phyloP scores from a whole-genome alignment of 2,888 invertebrate species.

The Xanthia icteritia region DNA sequence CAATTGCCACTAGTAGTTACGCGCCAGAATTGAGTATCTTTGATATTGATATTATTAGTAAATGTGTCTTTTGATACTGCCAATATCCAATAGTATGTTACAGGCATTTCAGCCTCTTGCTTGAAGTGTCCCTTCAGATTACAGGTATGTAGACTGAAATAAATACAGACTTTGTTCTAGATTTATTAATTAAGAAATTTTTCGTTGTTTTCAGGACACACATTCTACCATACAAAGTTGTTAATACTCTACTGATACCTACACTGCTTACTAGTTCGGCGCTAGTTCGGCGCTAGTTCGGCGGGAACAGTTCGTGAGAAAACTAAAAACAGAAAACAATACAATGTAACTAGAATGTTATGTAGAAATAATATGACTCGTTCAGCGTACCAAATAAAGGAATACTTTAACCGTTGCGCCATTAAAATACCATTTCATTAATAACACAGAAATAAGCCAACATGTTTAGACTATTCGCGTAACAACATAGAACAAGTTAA shows the following conservation, averaged over 20 bases:
- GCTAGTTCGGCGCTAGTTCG: no score
- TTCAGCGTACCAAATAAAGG: not conserved
- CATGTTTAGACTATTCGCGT: no score
- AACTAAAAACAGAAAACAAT: not conserved
- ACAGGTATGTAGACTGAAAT: not conserved
- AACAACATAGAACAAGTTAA: not conserved
- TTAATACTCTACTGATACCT: not conserved
- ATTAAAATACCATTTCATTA: not conserved
- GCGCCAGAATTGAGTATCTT: slow-evolving; percentile 49
- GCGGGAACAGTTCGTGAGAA: not conserved
- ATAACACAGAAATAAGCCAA: not conserved
- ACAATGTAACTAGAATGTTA: not conserved
- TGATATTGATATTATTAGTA: slow-evolving; percentile 52
- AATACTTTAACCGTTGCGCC: not conserved
- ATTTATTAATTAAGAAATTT: not conserved
- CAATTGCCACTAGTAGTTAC: slow-evolving; percentile 51
- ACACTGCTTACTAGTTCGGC: not conserved
- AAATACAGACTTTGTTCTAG: not conserved
- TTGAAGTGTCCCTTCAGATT: not conserved
- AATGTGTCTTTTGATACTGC: slow-evolving; percentile 23
- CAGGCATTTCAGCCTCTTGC: not conserved
- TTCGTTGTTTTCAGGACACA: not conserved
- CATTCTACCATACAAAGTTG: not conserved
- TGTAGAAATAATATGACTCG: not conserved
- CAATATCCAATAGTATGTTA: slow-evolving; percentile 24